These are phyloP conservation scores for Muscicapa striata DNA, from an alignment of 2,797 vertebrate species.

Conservation along the genomic window DNA sequence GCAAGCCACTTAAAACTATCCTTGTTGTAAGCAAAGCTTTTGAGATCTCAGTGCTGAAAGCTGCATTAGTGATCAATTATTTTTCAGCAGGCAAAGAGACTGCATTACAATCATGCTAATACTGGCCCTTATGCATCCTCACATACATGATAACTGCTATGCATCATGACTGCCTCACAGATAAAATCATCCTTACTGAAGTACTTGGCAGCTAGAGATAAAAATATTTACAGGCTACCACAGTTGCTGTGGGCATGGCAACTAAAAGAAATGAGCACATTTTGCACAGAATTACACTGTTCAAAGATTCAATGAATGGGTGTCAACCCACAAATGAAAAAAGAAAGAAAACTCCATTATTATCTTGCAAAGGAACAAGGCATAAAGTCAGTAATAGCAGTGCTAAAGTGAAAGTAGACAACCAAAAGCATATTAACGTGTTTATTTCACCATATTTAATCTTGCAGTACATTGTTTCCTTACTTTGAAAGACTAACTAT, in stretches of 20 bases:
- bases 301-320: not conserved
- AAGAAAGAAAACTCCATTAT: not conserved
- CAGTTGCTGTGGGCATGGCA: not conserved
- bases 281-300: not conserved
- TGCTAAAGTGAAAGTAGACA: not conserved
- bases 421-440: not conserved
- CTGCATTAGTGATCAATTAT: not conserved
- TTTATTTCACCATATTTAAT: not conserved
- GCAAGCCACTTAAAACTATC: not conserved
- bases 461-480: not conserved
- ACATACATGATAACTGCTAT: not conserved
- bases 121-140: not conserved
- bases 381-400: not conserved
- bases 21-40: not conserved
- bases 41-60: not conserved
- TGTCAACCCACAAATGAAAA: not conserved
- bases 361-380: not conserved
- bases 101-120: not conserved
- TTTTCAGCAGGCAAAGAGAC: not conserved
- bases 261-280: not conserved
- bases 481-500: not conserved
- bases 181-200: not conserved
- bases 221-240: not conserved
- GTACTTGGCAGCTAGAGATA: not conserved
- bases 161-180: not conserved